Evolutionary conservation across 1,140 invertebrate species (phyloP), one percentile per base, ranked within the genome.

Genomic region (Brachionus manjavacas): DNA sequence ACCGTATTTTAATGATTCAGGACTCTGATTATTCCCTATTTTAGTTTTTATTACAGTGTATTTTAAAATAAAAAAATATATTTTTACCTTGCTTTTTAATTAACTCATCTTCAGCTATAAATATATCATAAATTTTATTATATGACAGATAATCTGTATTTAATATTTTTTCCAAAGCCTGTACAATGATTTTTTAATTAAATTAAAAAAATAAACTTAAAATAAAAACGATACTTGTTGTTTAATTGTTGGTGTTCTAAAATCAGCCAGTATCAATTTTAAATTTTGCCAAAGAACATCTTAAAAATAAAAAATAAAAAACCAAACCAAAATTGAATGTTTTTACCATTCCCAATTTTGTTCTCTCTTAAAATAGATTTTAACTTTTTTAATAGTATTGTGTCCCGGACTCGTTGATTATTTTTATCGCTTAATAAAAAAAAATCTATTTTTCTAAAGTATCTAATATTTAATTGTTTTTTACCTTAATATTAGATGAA

Each of bases 341-440:
- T 4, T 68, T 68, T 68, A 88, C 87, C 88, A 85, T 87, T 86
- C 85, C 89, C 87, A 25, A 85, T 85, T 31, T 68, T 85, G 76
- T 87, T 87, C 79, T 89, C 88, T 85, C 89, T 91, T 12, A 91
- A 84, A 16, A 87, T 72, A 35, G 87, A 74, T 85, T 90, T 91
- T 11, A 91, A 81, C 84, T 94, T 93, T 86, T 94, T 93, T 68
- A 96, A 90, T 49, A 96, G 89, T 90, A 96, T 94, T 55, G 96
- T 91, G 89, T 97, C 95, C 86, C 94, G 92, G 0, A 95, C 93
- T 86, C 93, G 92, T 86, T 94, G 93, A 85, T 94, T 95, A 89
- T 94, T 95, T 89, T 94, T 94, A 86, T 94, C 95, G 87, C 93
- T 92, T 87, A 85, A 78, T 6, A 14, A 12, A 43, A 20, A 52